A percentile compares a stretch with the other conserved stretches of the same genome.
phyloP scores from a whole-genome alignment of 2,113 vertebrate species.

The Oreochromis tanganicae region DNA sequence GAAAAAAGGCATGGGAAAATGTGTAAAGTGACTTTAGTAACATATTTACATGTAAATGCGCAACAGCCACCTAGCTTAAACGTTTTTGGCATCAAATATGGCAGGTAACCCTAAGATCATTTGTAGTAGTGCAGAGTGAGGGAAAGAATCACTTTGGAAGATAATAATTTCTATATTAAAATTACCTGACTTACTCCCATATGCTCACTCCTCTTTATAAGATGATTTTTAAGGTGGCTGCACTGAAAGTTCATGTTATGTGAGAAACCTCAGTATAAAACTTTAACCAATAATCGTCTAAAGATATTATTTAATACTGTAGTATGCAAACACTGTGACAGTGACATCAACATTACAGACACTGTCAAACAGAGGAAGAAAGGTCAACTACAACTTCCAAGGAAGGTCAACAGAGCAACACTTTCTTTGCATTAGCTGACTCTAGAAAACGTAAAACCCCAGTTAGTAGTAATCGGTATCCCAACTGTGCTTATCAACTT shows the following conservation, averaged over 20 bases:
- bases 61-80: not conserved
- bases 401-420: not conserved
- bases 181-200: not conserved
- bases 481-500: not conserved
- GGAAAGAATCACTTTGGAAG: not conserved
- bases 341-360: not conserved
- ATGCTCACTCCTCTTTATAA: not conserved
- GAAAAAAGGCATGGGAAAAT: not conserved
- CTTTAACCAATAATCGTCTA: not conserved
- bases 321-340: not conserved
- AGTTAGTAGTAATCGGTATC: not conserved
- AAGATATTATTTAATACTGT: not conserved
- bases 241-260: not conserved
- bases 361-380: not conserved
- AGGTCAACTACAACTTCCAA: not conserved
- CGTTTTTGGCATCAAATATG: accelerated
- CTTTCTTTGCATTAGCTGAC: not conserved
- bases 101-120: not conserved
- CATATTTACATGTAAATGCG: not conserved
- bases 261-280: not conserved
- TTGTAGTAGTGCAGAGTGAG: not conserved
- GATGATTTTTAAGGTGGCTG: not conserved
- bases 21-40: not conserved
- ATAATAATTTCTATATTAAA: not conserved
- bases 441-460: not conserved